Evolutionary conservation across 2,888 invertebrate species (phyloP).

Genomic region (Diarsia dahlii): DNA sequence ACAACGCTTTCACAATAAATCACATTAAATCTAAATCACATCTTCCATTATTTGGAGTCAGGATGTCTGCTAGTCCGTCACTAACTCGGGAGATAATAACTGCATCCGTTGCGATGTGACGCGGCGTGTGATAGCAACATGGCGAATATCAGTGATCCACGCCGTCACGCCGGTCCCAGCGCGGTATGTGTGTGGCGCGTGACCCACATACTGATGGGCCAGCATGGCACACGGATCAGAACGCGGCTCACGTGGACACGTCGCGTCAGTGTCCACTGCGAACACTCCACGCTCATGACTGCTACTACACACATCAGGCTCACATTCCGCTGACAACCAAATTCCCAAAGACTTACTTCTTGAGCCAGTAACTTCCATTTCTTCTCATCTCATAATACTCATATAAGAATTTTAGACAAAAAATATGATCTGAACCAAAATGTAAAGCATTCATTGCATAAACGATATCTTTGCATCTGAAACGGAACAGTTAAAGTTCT

Average conservation of each 20-base stretch:
- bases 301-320: background rate
- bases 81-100: slow-evolving; percentile 2
- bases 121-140: slow-evolving; percentile 16
- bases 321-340: background rate
- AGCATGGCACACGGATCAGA: slow-evolving; percentile 30
- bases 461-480: background rate
- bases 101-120: slow-evolving; percentile 18
- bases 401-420: background rate
- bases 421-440: background rate
- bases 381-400: background rate
- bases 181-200: slow-evolving; percentile 57
- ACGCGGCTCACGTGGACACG: slow-evolving; percentile 57
- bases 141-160: slow-evolving; percentile 29
- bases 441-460: background rate
- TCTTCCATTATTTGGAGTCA: slow-evolving; percentile 1
- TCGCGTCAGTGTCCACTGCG: background rate
- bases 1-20: background rate
- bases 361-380: background rate
- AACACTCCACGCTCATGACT: slow-evolving; percentile 2
- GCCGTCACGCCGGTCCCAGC: slow-evolving; percentile 20
- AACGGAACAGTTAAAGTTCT: background rate
- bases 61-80: background rate
- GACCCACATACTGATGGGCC: slow-evolving; percentile 61
- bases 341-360: background rate
- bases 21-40: background rate